Evolutionary conservation across 1,140 invertebrate species (phyloP).

Genomic region (Eciton burchellii): DNA sequence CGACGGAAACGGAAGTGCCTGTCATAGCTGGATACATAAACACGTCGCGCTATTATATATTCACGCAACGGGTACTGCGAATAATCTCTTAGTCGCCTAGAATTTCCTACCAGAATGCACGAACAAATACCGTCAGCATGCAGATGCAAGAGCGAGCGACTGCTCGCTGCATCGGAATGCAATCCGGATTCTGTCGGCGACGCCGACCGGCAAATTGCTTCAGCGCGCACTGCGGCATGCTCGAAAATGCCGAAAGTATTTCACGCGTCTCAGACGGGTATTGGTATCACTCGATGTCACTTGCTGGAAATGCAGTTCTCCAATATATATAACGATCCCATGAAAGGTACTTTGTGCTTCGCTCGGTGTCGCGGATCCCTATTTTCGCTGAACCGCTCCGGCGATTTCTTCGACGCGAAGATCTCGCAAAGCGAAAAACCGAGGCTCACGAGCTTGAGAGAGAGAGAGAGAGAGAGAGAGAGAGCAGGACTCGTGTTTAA

Average conservation of each 20-base stretch:
- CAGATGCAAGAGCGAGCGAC: no score
- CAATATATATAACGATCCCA: background rate
- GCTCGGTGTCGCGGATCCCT: background rate
- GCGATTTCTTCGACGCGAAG: background rate
- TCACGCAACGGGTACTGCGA: slow-evolving; percentile 81
- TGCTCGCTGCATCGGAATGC: slow-evolving; percentile 51
- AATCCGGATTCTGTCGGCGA: slow-evolving; percentile 55
- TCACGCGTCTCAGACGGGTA: slow-evolving; percentile 6
- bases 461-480: no score
- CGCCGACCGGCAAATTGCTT: slow-evolving; percentile 55
- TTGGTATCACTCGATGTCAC: background rate
- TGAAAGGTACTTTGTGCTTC: background rate
- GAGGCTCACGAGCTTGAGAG: background rate
- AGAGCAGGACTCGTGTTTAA: background rate
- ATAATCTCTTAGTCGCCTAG: slow-evolving; percentile 78
- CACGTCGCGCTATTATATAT: slow-evolving; percentile 81
- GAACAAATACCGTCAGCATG: slow-evolving; percentile 70
- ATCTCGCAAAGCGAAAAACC: background rate
- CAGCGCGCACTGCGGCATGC: slow-evolving; percentile 33
- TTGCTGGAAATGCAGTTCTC: background rate
- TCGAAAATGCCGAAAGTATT: slow-evolving; percentile 41
- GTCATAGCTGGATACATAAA: slow-evolving; percentile 84
- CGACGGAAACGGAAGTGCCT: slow-evolving; percentile 84
- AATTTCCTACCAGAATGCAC: slow-evolving; percentile 75
- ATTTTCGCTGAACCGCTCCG: background rate